A percentile compares a stretch with the other conserved stretches of the same genome.
Conservation (phyloP, 2,797 vertebrate genomes). For the Hapalemur alaotrensis region DNA sequence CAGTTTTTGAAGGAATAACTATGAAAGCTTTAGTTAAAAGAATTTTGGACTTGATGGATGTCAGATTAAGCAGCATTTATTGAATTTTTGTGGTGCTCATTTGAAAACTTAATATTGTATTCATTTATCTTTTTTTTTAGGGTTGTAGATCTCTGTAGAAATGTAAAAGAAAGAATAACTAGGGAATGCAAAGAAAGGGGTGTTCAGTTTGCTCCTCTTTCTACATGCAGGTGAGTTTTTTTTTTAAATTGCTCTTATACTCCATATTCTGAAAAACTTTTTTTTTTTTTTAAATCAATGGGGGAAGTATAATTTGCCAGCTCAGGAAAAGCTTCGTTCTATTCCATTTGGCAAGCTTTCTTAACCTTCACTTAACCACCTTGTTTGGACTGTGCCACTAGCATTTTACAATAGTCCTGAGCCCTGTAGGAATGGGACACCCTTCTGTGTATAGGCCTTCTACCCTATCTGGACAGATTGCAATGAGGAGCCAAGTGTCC, state of each 20-base stretch:
- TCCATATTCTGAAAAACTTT: background rate
- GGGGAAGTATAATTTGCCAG: background rate
- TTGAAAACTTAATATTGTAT: slow-evolving; percentile 49
- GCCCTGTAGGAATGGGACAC: background rate
- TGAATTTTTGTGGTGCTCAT: slow-evolving; percentile 14
- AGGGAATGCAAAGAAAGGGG: slow-evolving; percentile 97
- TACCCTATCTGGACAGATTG: background rate
- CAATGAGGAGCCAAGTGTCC: background rate
- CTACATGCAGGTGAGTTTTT: slow-evolving; percentile 93
- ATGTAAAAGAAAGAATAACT: slow-evolving; percentile 96
- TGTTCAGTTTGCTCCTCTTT: slow-evolving; percentile 95
- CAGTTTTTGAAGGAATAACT: background rate
- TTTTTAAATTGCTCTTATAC: background rate
- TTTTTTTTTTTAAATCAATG: background rate
- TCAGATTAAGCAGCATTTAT: background rate
- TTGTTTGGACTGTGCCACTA: background rate
- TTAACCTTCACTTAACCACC: background rate
- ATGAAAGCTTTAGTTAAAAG: background rate
- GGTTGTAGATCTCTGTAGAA: slow-evolving; percentile 97
- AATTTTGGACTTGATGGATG: slow-evolving; percentile 4
- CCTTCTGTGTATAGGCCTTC: background rate
- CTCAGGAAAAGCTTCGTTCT: background rate
- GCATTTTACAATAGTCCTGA: background rate
- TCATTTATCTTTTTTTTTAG: slow-evolving; percentile 84
- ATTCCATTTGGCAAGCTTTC: background rate